Conservation (phyloP, 2,113 vertebrate genomes). For the pig (Sus scrofa) region DNA sequence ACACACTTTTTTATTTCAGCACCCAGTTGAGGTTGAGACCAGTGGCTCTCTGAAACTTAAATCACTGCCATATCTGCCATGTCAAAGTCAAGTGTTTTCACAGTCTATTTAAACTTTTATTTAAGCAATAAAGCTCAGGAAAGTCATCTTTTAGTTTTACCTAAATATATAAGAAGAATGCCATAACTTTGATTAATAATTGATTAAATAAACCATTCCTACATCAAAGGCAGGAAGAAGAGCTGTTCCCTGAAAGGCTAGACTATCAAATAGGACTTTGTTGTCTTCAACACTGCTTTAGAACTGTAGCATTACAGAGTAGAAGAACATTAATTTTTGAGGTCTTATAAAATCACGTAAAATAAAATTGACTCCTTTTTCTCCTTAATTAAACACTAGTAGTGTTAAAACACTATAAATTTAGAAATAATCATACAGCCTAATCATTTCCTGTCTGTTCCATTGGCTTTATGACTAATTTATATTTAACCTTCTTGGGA, state of each 20-base stretch:
- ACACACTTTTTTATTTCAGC: conserved; percentile 69
- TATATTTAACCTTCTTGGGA: conserved; percentile 94
- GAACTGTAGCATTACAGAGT: conserved; percentile 87
- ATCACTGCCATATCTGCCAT: conserved; percentile 69
- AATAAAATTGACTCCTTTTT: conserved; percentile 75
- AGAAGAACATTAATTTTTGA: conserved; percentile 85
- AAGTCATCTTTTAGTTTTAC: conserved; percentile 95
- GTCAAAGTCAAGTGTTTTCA: conserved; percentile 85
- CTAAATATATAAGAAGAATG: conserved; percentile 95
- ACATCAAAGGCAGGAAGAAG: conserved; percentile 99
- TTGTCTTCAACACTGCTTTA: conserved; percentile 95
- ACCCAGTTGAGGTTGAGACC: conserved; percentile 53
- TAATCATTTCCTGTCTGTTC: conserved; percentile 91
- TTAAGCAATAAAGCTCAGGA: conserved; percentile 90
- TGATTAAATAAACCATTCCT: conserved; percentile 95
- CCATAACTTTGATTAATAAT: conserved; percentile 99
- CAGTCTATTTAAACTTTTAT: conserved; percentile 89
- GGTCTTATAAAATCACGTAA: conserved; percentile 84
- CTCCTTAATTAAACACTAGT: conserved; percentile 89
- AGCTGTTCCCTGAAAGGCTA: conserved; percentile 92
- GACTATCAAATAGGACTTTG: conserved; percentile 98
- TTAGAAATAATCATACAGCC: conserved; percentile 88
- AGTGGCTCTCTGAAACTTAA: conserved; percentile 71
- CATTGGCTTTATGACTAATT: conserved; percentile 98
- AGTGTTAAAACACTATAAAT: conserved; percentile 90